These are phyloP conservation scores for Leucopsar rothschildi DNA, from an alignment of 2,113 vertebrate species.

Conservation along the genomic window DNA sequence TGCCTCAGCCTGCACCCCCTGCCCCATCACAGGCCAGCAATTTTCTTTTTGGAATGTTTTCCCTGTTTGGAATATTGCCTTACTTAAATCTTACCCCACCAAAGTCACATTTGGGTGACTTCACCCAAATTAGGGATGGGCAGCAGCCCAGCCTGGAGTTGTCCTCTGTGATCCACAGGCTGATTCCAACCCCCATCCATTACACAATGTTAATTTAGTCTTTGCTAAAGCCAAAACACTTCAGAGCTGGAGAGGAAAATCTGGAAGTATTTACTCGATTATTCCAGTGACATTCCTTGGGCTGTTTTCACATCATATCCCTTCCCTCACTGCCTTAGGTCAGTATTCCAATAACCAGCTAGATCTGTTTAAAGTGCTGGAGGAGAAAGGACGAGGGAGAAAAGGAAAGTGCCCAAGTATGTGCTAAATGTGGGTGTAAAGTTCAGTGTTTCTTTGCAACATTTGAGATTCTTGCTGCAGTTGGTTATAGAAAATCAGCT, in stretches of 20 bases:
- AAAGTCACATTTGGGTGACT: neutral
- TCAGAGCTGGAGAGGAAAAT: neutral
- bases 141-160: fast-evolving
- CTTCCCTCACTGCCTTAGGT: neutral
- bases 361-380: neutral
- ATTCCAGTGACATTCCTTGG: conserved; percentile 4
- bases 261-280: conserved; percentile 24
- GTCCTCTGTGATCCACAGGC: neutral
- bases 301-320: neutral
- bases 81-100: neutral
- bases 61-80: neutral
- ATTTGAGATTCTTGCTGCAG: neutral
- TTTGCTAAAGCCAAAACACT: neutral
- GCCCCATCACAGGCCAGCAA: neutral
- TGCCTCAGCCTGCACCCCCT: neutral
- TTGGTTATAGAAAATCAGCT: neutral
- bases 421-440: neutral
- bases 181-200: neutral
- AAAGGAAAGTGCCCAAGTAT: neutral
- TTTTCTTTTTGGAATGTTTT: neutral
- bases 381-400: neutral
- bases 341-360: neutral
- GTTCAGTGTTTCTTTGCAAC: neutral
- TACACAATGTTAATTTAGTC: neutral
- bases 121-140: neutral